Evolutionary conservation across 1,140 invertebrate genomes (phyloP).

Genomic region (Drosophila tani): DNA sequence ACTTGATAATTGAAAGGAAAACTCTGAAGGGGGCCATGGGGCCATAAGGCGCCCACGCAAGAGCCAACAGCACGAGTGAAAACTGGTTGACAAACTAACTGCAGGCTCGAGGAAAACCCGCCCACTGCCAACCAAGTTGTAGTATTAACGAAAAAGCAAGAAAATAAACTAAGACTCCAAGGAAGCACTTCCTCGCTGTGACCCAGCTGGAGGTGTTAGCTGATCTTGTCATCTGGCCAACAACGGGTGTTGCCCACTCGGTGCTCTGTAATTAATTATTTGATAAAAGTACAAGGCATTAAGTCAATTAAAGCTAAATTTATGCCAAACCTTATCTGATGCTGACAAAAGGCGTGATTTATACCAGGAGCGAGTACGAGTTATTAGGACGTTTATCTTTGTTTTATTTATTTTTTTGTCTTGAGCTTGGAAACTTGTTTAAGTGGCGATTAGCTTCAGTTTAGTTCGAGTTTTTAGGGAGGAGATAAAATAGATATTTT

Average conservation of each 20-base stretch:
- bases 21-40: background rate
- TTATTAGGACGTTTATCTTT: slow-evolving; percentile 1
- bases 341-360: slow-evolving; percentile 79
- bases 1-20: slow-evolving; percentile 69
- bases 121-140: slow-evolving; percentile 26
- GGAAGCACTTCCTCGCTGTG: slow-evolving; percentile 12
- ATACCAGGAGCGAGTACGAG: slow-evolving; percentile 19
- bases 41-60: slow-evolving; percentile 17
- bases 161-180: slow-evolving; percentile 11
- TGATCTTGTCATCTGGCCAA: slow-evolving; percentile 17
- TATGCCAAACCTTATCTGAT: slow-evolving; percentile 75
- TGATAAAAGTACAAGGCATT: slow-evolving; percentile 80
- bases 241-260: slow-evolving; percentile 31
- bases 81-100: slow-evolving; percentile 40
- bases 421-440: background rate
- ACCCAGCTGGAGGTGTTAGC: slow-evolving; percentile 15
- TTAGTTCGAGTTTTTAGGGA: background rate
- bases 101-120: slow-evolving; percentile 15
- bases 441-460: background rate
- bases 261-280: slow-evolving; percentile 72
- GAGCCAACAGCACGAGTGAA: slow-evolving; percentile 8
- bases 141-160: background rate
- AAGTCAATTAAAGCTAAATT: slow-evolving; percentile 79
- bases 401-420: background rate
- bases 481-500: background rate